Percentiles rank a stretch among this genome's conserved stretches.
Evolutionary conservation across 2,888 invertebrate species (phyloP).

Genomic region (Epinotia bilunana): DNA sequence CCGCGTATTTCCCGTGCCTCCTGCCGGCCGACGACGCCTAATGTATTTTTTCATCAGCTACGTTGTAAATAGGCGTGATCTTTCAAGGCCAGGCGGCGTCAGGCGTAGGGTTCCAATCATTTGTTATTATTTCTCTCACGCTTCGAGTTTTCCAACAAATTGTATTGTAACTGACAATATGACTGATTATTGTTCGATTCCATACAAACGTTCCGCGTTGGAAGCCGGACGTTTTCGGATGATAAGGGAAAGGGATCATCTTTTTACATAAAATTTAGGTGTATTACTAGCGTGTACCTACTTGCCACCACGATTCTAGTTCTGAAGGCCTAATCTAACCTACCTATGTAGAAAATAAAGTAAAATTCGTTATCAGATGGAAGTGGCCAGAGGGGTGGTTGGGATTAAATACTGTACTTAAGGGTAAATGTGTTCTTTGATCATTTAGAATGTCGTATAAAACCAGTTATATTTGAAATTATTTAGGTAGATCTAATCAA

Average conservation of each 20-base stretch:
- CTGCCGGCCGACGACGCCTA: conserved; percentile 10
- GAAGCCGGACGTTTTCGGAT: conserved; percentile 29
- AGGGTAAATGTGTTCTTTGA: too few species aligned
- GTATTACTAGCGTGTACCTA: too few species aligned
- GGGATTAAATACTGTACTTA: too few species aligned
- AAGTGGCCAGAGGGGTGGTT: too few species aligned
- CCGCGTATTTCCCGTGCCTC: conserved; percentile 2
- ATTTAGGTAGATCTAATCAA: too few species aligned
- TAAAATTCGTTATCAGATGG: too few species aligned
- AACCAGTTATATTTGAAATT: too few species aligned
- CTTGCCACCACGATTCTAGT: not conserved
- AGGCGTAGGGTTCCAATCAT: conserved; percentile 78
- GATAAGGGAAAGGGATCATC: conserved; percentile 1
- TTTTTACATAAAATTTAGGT: not conserved
- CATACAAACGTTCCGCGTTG: conserved; percentile 67
- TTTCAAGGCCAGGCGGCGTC: conserved; percentile 84
- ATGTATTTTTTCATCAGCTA: conserved; percentile 75
- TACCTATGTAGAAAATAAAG: too few species aligned
- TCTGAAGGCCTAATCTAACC: too few species aligned
- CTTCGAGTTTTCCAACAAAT: conserved; percentile 81
- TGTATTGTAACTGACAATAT: conserved; percentile 84
- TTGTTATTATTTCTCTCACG: conserved; percentile 84
- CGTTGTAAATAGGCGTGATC: conserved; percentile 82
- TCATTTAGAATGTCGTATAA: too few species aligned
- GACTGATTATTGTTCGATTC: conserved; percentile 83